These are phyloP conservation scores for Hycleus phaleratus DNA, from an alignment of 1,140 invertebrate genomes.

Conservation along the genomic window DNA sequence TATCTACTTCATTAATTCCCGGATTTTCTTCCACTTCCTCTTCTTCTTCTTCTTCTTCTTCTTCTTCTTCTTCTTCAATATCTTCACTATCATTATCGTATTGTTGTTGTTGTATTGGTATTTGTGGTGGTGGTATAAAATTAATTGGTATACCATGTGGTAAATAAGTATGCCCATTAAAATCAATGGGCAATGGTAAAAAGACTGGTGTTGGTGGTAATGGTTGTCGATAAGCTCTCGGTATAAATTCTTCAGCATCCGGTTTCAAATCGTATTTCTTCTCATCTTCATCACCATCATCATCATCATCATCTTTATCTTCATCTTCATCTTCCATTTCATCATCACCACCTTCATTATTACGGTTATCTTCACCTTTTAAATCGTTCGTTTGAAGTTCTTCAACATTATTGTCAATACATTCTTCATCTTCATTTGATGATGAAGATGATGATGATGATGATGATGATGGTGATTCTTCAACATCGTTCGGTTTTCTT, in stretches of 20 bases:
- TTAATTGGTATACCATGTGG: constrained; percentile 31
- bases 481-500: background rate
- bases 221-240: constrained; percentile 23
- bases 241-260: constrained; percentile 40
- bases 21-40: constrained; percentile 7
- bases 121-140: constrained; percentile 25
- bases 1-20: background rate
- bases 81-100: background rate
- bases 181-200: constrained; percentile 29
- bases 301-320: constrained; percentile 1
- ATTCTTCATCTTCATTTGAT: too few species aligned
- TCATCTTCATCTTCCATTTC: constrained; percentile 1
- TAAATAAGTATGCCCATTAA: constrained; percentile 25
- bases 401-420: too few species aligned
- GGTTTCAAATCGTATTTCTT: constrained; percentile 32
- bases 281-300: background rate
- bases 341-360: background rate
- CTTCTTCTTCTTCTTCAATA: background rate
- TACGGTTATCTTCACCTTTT: background rate
- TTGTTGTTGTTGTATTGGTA: constrained; percentile 16
- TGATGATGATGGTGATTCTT: background rate
- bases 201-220: constrained; percentile 25
- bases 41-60: constrained; percentile 2
- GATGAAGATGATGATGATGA: too few species aligned
- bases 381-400: background rate